phyloP scores from a whole-genome alignment of 2,797 vertebrate species.

The Craterocephalus amniculus region DNA sequence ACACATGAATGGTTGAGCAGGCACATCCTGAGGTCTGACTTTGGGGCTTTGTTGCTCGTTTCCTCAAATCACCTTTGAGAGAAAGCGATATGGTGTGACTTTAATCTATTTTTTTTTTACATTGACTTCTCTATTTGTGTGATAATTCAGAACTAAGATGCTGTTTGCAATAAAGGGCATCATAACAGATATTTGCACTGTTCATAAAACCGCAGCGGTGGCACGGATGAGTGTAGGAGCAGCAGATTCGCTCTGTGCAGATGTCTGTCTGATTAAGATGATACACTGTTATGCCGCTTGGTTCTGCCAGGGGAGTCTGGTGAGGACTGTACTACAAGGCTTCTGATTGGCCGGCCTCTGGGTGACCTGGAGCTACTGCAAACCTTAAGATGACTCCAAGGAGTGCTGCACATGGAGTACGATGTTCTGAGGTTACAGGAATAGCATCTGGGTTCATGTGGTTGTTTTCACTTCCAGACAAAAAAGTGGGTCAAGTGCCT shows the following conservation, averaged over 20 bases:
- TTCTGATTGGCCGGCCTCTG: conserved; percentile 74
- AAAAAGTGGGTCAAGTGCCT: conserved; percentile 56
- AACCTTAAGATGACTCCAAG: conserved; percentile 61
- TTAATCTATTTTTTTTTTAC: conserved; percentile 32
- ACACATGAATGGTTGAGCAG: conserved; percentile 61
- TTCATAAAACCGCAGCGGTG: conserved; percentile 53
- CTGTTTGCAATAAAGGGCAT: conserved; percentile 32
- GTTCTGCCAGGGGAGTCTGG: conserved; percentile 68
- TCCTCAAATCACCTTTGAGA: conserved; percentile 62
- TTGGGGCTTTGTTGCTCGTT: conserved; percentile 58
- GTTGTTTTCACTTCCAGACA: conserved; percentile 34
- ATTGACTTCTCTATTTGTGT: conserved; percentile 18
- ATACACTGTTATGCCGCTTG: conserved; percentile 65
- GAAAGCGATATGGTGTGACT: conserved; percentile 16
- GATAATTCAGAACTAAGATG: conserved; percentile 39
- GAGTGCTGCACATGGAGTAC: conserved; percentile 31
- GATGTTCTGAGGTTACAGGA: conserved; percentile 43
- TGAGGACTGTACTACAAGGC: conserved; percentile 45
- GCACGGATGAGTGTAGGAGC: conserved; percentile 34
- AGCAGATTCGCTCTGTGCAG: conserved; percentile 51
- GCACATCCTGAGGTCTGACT: conserved; percentile 61
- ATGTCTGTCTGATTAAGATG: conserved; percentile 76
- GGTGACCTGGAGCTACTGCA: conserved; percentile 64
- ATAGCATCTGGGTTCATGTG: conserved; percentile 18
- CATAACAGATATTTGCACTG: conserved; percentile 44